Evolutionary conservation across 2,113 vertebrate genomes (phyloP).

Genomic region (Brienomyrus brachyistius): DNA sequence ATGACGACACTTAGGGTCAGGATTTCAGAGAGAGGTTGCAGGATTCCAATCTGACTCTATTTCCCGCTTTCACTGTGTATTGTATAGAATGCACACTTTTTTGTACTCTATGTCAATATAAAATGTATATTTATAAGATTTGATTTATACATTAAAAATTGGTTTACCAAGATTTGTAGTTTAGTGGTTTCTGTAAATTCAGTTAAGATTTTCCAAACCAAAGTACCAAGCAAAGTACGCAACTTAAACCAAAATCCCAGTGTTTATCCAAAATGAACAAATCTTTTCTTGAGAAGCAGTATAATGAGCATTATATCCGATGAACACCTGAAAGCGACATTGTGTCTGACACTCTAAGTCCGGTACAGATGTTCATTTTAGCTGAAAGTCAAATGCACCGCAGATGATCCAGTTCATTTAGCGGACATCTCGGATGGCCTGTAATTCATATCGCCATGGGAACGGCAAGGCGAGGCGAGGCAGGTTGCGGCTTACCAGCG

Average conservation of each 20-base stretch:
- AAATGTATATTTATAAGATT: conserved; percentile 11
- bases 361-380: neutral
- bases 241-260: neutral
- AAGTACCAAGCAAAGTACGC: neutral
- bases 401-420: neutral
- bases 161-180: neutral
- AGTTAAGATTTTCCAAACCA: neutral
- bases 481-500: neutral
- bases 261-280: neutral
- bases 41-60: neutral
- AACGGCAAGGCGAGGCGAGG: neutral
- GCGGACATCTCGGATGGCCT: neutral
- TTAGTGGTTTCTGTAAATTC: neutral
- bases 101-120: conserved; percentile 13
- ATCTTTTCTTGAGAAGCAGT: neutral
- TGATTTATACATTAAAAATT: conserved; percentile 2
- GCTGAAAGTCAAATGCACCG: neutral
- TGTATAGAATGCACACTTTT: neutral
- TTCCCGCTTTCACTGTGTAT: neutral
- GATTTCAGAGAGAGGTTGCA: neutral
- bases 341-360: neutral
- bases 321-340: neutral
- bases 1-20: neutral
- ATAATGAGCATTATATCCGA: neutral
- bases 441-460: neutral